phyloP scores from a whole-genome alignment of 2,113 vertebrate species.

The Passer domesticus region DNA sequence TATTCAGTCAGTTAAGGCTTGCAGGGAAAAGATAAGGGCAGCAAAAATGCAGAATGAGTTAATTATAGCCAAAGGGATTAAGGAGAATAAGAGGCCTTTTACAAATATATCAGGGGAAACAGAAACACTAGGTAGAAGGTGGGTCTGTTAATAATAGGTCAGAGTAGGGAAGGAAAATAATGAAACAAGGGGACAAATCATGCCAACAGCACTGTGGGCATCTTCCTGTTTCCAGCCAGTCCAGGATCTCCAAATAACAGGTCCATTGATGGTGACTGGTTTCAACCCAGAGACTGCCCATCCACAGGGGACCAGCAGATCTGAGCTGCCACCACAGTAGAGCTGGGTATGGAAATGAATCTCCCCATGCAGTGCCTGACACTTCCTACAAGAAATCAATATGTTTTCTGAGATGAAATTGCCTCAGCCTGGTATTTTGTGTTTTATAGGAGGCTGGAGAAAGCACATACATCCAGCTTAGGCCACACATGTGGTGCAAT shows the following conservation, averaged over 20 bases:
- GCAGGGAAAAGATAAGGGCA: conserved; percentile 70
- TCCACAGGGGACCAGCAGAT: neutral
- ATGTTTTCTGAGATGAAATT: neutral
- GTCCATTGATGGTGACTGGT: neutral
- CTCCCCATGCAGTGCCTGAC: neutral
- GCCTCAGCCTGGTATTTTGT: neutral
- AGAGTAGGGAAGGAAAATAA: conserved; percentile 50
- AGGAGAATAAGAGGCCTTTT: conserved; percentile 65
- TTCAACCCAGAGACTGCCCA: neutral
- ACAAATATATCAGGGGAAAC: conserved; percentile 68
- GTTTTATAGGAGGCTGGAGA: neutral
- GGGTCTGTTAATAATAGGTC: conserved; percentile 61
- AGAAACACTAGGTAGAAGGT: conserved; percentile 66
- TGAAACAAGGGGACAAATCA: conserved; percentile 26
- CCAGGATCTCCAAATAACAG: neutral
- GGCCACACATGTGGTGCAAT: neutral
- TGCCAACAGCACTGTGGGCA: conserved; percentile 11
- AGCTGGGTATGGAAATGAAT: neutral
- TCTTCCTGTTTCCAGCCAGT: neutral
- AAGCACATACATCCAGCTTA: neutral
- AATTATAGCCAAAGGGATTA: conserved; percentile 73
- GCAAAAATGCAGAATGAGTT: conserved; percentile 70
- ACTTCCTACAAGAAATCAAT: neutral
- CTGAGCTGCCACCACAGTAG: neutral
- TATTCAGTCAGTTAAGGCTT: conserved; percentile 69